These are phyloP conservation scores for Arion vulgaris DNA, from an alignment of 1,140 invertebrate species.

Conservation along the genomic window DNA sequence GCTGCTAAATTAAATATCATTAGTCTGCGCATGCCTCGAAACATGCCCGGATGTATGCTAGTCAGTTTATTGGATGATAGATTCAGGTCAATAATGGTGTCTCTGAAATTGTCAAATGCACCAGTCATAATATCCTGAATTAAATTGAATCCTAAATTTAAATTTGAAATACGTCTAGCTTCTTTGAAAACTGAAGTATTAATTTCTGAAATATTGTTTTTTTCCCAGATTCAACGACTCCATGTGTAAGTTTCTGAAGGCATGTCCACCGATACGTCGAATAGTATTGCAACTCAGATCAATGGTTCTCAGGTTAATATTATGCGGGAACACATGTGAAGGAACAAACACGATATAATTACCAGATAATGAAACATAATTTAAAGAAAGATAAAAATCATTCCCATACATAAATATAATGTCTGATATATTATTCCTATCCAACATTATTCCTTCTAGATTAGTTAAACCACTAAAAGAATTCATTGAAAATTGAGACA, in stretches of 20 bases:
- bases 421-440: slow-evolving; percentile 41
- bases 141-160: slow-evolving; percentile 48
- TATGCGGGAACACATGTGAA: slow-evolving; percentile 41
- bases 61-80: slow-evolving; percentile 43
- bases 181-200: slow-evolving; percentile 45
- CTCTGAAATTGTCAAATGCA: slow-evolving; percentile 51
- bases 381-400: slow-evolving; percentile 38
- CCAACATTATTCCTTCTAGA: slow-evolving; percentile 41
- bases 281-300: slow-evolving; percentile 47
- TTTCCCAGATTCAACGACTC: slow-evolving; percentile 44
- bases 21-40: slow-evolving; percentile 67
- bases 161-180: slow-evolving; percentile 33
- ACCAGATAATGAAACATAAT: slow-evolving; percentile 37
- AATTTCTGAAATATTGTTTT: slow-evolving; percentile 44
- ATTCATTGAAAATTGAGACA: slow-evolving; percentile 38
- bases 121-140: slow-evolving; percentile 47
- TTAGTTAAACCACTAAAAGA: slow-evolving; percentile 40
- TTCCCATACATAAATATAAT: slow-evolving; percentile 36
- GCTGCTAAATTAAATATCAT: slow-evolving; percentile 58
- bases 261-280: slow-evolving; percentile 30
- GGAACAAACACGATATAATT: slow-evolving; percentile 45
- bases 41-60: slow-evolving; percentile 56
- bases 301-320: slow-evolving; percentile 38
- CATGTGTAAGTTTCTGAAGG: slow-evolving; percentile 44
- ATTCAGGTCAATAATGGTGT: slow-evolving; percentile 45